Conservation (phyloP, 2,113 vertebrate genomes). For the Neopipo cinnamomea region DNA sequence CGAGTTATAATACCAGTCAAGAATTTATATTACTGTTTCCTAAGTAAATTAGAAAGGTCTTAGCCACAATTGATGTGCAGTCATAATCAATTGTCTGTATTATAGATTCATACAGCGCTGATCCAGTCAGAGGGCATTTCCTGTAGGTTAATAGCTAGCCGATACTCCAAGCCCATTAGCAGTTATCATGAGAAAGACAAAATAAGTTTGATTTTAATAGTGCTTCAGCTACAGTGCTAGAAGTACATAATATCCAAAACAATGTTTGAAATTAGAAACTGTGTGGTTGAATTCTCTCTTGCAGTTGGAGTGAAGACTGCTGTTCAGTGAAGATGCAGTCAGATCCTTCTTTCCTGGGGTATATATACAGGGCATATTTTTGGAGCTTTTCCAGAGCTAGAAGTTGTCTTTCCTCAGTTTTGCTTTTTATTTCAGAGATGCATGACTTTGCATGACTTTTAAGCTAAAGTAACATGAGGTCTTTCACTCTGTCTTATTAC, state of each 20-base stretch:
- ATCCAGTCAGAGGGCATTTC: background rate
- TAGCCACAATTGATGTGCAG: background rate
- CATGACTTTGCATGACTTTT: background rate
- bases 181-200: background rate
- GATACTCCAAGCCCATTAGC: background rate
- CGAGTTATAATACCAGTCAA: background rate
- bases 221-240: background rate
- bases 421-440: background rate
- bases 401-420: background rate
- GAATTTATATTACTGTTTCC: background rate
- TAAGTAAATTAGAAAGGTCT: background rate
- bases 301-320: background rate
- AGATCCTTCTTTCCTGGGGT: background rate
- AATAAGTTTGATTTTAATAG: background rate
- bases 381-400: background rate
- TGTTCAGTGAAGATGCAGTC: background rate
- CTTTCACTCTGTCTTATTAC: background rate
- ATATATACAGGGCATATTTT: background rate
- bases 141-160: background rate
- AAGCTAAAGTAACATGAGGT: background rate
- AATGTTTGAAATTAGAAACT: background rate
- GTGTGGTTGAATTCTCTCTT: background rate
- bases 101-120: background rate
- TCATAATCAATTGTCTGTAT: background rate
- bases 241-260: background rate